phyloP scores from a whole-genome alignment of 2,888 invertebrate genomes.

The Scaptomyza flava region DNA sequence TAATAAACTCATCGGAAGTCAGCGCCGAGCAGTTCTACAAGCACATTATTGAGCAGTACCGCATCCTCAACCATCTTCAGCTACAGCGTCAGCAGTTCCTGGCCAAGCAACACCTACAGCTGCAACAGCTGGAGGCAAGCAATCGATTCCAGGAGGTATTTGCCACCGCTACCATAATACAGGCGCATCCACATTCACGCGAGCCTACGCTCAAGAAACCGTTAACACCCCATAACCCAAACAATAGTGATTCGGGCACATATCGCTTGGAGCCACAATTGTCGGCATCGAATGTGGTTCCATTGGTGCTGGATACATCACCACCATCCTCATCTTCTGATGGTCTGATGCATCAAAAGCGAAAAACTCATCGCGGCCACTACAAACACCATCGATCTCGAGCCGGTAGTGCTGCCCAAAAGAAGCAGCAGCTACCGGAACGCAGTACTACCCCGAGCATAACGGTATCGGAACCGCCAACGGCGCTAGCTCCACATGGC shows the following conservation, averaged over 20 bases:
- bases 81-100: slow-evolving; percentile 80
- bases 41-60: slow-evolving; percentile 82
- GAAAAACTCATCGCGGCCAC: slow-evolving; percentile 78
- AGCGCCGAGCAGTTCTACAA: slow-evolving; percentile 84
- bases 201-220: slow-evolving; percentile 65
- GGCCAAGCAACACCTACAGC: slow-evolving; percentile 79
- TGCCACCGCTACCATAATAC: slow-evolving; percentile 82
- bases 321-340: slow-evolving; percentile 44
- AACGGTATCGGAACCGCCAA: slow-evolving; percentile 34
- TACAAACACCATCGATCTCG: slow-evolving; percentile 76
- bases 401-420: slow-evolving; percentile 22
- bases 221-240: slow-evolving; percentile 14
- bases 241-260: slow-evolving; percentile 44
- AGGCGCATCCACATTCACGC: slow-evolving; percentile 73
- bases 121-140: slow-evolving; percentile 79
- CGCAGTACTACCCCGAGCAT: slow-evolving; percentile 14
- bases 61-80: slow-evolving; percentile 77
- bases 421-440: slow-evolving; percentile 20
- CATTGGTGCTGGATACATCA: slow-evolving; percentile 70
- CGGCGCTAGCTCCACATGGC: slow-evolving; percentile 50
- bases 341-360: slow-evolving; percentile 57
- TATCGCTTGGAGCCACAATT: slow-evolving; percentile 62
- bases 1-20: slow-evolving; percentile 83
- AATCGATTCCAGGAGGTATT: slow-evolving; percentile 82
- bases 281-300: slow-evolving; percentile 54